These are phyloP conservation scores for Euspilapteryx auroguttella DNA, from an alignment of 2,888 invertebrate species.

Conservation along the genomic window DNA sequence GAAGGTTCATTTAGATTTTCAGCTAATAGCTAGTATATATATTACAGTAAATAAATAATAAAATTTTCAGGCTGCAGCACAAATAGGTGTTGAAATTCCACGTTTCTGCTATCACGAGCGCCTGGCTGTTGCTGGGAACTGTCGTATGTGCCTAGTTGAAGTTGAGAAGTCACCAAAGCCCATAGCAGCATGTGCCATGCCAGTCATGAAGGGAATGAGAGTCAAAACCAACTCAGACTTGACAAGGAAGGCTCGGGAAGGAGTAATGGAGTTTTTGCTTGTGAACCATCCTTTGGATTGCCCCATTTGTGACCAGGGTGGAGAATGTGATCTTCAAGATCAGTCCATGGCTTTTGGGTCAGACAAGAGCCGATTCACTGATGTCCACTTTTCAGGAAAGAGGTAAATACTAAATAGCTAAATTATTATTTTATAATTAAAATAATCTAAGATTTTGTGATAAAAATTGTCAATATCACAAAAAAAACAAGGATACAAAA, in stretches of 20 bases:
- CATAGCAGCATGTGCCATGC: constrained; percentile 99
- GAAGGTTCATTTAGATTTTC: too few species aligned
- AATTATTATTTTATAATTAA: too few species aligned
- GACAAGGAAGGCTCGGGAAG: constrained; percentile 71
- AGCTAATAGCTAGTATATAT: too few species aligned
- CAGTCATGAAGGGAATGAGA: constrained; percentile 99
- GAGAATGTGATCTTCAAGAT: constrained; percentile 93
- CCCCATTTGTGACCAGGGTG: constrained; percentile 99
- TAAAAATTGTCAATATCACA: too few species aligned
- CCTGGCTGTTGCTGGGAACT: constrained; percentile 97
- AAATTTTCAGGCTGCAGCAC: constrained; percentile 89
- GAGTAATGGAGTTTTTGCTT: constrained; percentile 98
- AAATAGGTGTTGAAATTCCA: constrained; percentile 96
- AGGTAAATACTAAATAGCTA: too few species aligned
- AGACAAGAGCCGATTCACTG: constrained; percentile 90
- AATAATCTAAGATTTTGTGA: too few species aligned
- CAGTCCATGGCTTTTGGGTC: constrained; percentile 99
- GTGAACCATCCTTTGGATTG: constrained; percentile 99
- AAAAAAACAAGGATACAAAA: too few species aligned
- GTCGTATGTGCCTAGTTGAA: constrained; percentile 99
- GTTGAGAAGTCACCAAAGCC: constrained; percentile 98
- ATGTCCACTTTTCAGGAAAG: constrained; percentile 90
- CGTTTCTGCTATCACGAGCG: constrained; percentile 99
- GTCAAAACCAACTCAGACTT: constrained; percentile 97
- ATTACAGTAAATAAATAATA: too few species aligned